Percentiles rank a stretch among this genome's conserved stretches.
Conservation (phyloP, 1,140 invertebrate species). For the Diachasma alloeum region DNA sequence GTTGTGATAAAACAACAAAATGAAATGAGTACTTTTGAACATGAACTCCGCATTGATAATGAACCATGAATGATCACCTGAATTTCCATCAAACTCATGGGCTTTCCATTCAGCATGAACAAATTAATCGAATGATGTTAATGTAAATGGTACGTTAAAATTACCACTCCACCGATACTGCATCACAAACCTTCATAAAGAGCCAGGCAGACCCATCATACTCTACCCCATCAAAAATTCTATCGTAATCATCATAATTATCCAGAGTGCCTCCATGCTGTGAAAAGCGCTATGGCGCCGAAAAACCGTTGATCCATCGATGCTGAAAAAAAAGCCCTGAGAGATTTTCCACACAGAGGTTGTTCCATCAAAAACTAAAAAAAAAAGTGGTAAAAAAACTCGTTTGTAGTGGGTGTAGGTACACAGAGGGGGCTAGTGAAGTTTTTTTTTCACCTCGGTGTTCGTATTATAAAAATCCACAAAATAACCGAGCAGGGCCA, state of each 20-base stretch:
- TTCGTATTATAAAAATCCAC: slow-evolving; percentile 65
- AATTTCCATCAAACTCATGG: neutral
- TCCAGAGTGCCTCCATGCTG: neutral
- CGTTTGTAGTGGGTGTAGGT: slow-evolving; percentile 9
- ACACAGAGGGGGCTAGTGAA: neutral
- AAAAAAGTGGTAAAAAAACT: neutral
- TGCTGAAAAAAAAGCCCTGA: neutral
- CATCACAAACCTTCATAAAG: neutral
- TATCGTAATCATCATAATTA: neutral
- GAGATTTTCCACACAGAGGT: neutral
- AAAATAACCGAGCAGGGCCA: slow-evolving; percentile 66
- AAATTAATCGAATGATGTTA: neutral
- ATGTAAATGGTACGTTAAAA: neutral
- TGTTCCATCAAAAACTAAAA: slow-evolving; percentile 24
- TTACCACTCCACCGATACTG: neutral
- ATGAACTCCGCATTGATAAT: neutral
- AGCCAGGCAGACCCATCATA: neutral
- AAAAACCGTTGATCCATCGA: neutral
- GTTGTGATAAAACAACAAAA: no score
- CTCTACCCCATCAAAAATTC: neutral
- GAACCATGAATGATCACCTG: neutral
- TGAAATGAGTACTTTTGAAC: neutral
- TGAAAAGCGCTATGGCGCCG: neutral
- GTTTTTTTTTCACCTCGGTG: slow-evolving; percentile 28
- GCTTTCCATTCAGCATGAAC: neutral